Evolutionary conservation across 2,888 invertebrate species (phyloP).

Genomic region (Caenorhabditis plicata): DNA sequence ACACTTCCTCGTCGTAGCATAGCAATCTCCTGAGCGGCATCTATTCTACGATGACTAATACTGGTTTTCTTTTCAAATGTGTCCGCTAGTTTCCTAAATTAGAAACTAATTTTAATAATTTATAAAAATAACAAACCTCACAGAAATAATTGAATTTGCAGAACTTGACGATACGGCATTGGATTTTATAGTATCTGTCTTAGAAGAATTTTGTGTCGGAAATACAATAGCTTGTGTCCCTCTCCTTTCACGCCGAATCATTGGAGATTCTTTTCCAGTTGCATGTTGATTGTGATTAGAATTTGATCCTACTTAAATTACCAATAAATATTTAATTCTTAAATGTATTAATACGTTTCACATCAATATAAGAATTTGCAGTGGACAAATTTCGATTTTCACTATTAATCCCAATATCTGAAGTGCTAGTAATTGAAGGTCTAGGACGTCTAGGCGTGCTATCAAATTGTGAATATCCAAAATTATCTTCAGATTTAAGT

Average conservation of each 20-base stretch:
- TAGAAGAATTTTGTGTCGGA: neutral
- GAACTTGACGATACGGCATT: neutral
- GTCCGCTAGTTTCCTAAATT: conserved; percentile 6
- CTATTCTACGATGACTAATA: conserved; percentile 21
- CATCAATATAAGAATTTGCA: too few relatives aligned
- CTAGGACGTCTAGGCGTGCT: too few relatives aligned
- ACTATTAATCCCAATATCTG: too few relatives aligned
- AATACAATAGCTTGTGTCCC: conserved; percentile 9
- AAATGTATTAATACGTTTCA: too few relatives aligned
- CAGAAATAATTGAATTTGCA: neutral
- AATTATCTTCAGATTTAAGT: too few relatives aligned
- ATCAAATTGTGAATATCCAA: too few relatives aligned
- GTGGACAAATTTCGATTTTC: too few relatives aligned
- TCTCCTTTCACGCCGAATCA: conserved; percentile 11
- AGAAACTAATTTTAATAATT: neutral
- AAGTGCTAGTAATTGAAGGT: too few relatives aligned
- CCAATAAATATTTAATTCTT: too few relatives aligned
- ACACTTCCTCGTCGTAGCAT: conserved; percentile 1
- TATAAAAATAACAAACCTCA: neutral
- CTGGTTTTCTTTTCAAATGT: conserved; percentile 24
- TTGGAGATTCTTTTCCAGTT: too few relatives aligned
- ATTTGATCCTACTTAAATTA: too few relatives aligned
- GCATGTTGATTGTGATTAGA: too few relatives aligned
- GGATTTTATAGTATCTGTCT: conserved; percentile 6
- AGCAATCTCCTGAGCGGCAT: conserved; percentile 19